Evolutionary conservation across 2,888 invertebrate species (phyloP).

Genomic region (Drosophila stalkeri): DNA sequence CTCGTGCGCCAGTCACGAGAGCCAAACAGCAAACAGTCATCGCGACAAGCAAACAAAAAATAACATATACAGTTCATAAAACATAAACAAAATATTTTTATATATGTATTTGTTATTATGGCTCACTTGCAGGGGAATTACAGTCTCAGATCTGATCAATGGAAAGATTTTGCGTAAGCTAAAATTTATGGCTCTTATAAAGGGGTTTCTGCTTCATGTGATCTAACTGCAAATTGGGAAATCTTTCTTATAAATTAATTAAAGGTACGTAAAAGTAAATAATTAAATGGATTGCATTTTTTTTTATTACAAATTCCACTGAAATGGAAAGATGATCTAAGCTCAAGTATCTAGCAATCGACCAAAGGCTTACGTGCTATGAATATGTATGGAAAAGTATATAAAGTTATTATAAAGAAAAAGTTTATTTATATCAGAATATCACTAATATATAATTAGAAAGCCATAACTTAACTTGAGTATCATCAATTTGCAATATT

Average conservation of each 20-base stretch:
- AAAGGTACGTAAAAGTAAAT: constrained; percentile 2
- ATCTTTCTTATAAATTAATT: neutral
- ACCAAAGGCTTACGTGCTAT: constrained; percentile 1
- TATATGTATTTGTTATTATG: constrained; percentile 10
- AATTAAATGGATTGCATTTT: constrained; percentile 8
- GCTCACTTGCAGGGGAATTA: constrained; percentile 48
- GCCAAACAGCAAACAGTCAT: constrained; percentile 29
- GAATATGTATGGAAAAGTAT: neutral
- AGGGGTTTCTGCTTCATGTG: constrained; percentile 26
- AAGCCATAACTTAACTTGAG: neutral
- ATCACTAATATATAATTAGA: neutral
- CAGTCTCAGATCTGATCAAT: constrained; percentile 11
- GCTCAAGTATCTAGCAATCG: neutral
- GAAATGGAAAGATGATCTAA: constrained; percentile 23
- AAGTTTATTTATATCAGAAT: constrained; percentile 5
- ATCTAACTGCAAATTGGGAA: constrained; percentile 29
- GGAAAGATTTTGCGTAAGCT: neutral
- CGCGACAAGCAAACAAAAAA: constrained; percentile 23
- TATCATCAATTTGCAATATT: neutral
- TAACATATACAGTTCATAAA: constrained; percentile 10
- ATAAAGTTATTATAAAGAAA: neutral
- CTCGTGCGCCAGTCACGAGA: constrained; percentile 61
- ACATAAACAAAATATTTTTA: neutral
- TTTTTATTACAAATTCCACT: neutral
- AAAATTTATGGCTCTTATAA: neutral